These are phyloP conservation scores for Trissolcus brochymenae DNA, from an alignment of 2,888 invertebrate species.

Conservation along the genomic window DNA sequence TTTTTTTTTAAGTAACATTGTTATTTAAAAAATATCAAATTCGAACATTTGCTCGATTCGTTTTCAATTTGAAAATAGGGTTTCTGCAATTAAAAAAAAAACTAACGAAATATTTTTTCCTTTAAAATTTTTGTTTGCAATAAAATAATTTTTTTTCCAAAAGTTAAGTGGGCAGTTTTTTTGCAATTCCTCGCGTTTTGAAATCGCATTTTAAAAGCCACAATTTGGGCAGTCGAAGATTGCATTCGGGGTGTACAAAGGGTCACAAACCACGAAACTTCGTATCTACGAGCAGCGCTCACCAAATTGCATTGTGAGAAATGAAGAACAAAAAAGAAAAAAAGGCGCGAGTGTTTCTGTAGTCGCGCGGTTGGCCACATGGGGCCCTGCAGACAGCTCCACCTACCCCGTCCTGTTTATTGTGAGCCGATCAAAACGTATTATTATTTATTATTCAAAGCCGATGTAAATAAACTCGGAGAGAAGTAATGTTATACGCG, in stretches of 20 bases:
- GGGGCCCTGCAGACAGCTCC: constrained; percentile 45
- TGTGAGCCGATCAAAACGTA: constrained; percentile 62
- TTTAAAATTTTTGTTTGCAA: too few relatives aligned
- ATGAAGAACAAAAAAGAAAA: constrained; percentile 31
- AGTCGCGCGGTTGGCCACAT: constrained; percentile 51
- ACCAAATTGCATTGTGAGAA: constrained; percentile 39
- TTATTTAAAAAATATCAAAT: too few relatives aligned
- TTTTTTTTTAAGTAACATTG: too few relatives aligned
- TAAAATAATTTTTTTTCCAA: too few relatives aligned
- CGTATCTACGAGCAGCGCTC: constrained; percentile 29
- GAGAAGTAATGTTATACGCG: constrained; percentile 59
- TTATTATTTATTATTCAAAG: constrained; percentile 70
- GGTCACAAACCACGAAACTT: constrained; percentile 39
- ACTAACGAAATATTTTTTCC: too few relatives aligned
- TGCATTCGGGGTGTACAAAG: constrained; percentile 10
- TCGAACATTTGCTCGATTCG: too few relatives aligned
- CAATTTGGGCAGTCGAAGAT: neutral
- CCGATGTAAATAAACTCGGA: constrained; percentile 61
- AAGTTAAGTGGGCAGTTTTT: too few relatives aligned
- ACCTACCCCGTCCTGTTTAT: constrained; percentile 61
- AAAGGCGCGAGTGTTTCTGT: constrained; percentile 1
- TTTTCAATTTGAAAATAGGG: too few relatives aligned
- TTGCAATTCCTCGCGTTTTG: neutral
- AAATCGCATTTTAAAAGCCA: constrained; percentile 5
- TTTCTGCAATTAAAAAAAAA: too few relatives aligned